These are phyloP conservation scores for Carabus problematicus DNA, from an alignment of 2,888 invertebrate genomes.

Conservation along the genomic window DNA sequence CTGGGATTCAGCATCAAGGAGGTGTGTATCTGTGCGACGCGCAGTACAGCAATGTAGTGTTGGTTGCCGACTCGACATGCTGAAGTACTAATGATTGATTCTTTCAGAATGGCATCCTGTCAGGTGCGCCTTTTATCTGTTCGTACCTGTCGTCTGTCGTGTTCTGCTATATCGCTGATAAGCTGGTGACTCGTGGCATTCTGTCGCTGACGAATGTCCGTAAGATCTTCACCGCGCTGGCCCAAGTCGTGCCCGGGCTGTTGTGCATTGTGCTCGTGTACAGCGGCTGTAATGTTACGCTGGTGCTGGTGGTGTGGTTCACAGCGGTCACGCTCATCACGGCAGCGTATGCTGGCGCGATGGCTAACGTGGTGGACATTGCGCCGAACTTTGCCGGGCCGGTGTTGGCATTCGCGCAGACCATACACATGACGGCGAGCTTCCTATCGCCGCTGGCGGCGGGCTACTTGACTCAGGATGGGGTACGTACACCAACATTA, in stretches of 20 bases:
- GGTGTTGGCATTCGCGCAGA: constrained; percentile 76
- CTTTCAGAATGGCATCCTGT: constrained; percentile 69
- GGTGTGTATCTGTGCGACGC: too few relatives aligned
- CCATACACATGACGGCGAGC: constrained; percentile 79
- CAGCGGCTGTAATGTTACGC: constrained; percentile 66
- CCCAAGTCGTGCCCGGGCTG: constrained; percentile 74
- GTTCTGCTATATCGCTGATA: constrained; percentile 74
- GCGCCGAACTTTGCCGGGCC: constrained; percentile 81
- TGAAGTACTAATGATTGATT: constrained; percentile 44
- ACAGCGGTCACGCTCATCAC: constrained; percentile 74
- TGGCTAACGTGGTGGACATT: constrained; percentile 79
- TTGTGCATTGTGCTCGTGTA: constrained; percentile 70
- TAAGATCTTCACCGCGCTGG: constrained; percentile 72
- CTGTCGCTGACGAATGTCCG: constrained; percentile 70
- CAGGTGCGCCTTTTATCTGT: constrained; percentile 73
- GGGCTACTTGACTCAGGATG: constrained; percentile 66
- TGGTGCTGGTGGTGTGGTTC: constrained; percentile 71
- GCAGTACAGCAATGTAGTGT: too few relatives aligned
- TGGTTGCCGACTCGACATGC: too few relatives aligned
- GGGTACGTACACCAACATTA: constrained; percentile 56
- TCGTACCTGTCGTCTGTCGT: constrained; percentile 74
- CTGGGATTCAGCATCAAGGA: constrained; percentile 73
- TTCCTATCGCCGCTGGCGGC: constrained; percentile 72
- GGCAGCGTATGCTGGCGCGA: constrained; percentile 76
- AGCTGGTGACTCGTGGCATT: constrained; percentile 65